Evolutionary conservation across 2,797 vertebrate species (phyloP), one percentile per base, ranked within the genome.

Genomic region (Rhincodon typus): DNA sequence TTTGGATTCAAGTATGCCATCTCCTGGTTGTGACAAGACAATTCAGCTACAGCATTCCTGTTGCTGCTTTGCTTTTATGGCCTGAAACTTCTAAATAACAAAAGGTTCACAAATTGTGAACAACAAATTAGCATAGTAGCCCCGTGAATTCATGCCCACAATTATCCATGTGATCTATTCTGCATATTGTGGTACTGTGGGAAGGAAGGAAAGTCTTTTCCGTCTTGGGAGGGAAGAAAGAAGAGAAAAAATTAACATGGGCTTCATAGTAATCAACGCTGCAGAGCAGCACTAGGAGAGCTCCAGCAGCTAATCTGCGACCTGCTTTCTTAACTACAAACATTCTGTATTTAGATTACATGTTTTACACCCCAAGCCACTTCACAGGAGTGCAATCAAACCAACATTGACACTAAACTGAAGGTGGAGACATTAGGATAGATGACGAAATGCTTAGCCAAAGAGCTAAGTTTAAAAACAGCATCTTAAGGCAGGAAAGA

Each of bases 21-120:
- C 93, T 94, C 25, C 93, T 94, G 93, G 69, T 74, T 72, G 94
- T 74, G 46, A 94, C 42, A 4, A 74, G 30, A 74, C 93, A 34
- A 53, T 90, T 90, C 50, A 53, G 27, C 38, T 90, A 57, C 10
- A 62, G 57, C 57, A 62, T 57, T 53, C 34, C 12, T 90, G 53
- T 30, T 62, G 53, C 87, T 90, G 50, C 34, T 34, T 90, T 90
- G 27, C 23, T 72, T 15, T 4, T 46, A 30, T 1, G 12, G 7
- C 21, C 27, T 27, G 23, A 34, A 15, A 94, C 15, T 94, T 42
- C 27, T 0, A 94, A 53, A 34, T 27, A 13, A 67, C 34, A 42
- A 34, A 19, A 38, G 66, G 19, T 27, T 94, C 0, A 30, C 23
- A 53, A 4, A 53, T 19, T 94, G 70, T 72, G 69, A 46, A 17